Percentiles rank a stretch among this genome's conserved stretches.
Conservation (phyloP, 35 echinoderm and acorn worm genomes). For the Chiridota heheva region DNA sequence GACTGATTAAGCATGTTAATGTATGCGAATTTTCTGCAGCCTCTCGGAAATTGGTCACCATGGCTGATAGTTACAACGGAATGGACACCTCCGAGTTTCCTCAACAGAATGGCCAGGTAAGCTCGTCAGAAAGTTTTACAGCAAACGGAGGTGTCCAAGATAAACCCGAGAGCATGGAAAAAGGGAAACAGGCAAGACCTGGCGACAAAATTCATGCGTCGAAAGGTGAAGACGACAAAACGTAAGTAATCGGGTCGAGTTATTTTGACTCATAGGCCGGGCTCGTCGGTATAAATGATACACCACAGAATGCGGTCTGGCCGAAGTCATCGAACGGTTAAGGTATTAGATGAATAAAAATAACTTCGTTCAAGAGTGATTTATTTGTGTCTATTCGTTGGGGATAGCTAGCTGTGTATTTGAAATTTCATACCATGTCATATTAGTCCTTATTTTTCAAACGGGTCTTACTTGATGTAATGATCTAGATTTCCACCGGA, state of each 20-base stretch:
- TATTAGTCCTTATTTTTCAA: too few relatives aligned
- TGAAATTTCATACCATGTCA: too few relatives aligned
- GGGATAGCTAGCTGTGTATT: too few relatives aligned
- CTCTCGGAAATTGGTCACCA: conserved; percentile 56
- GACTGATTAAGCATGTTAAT: too few relatives aligned
- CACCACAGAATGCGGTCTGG: conserved; percentile 16
- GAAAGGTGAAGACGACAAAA: conserved; percentile 44
- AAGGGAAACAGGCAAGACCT: conserved; percentile 33
- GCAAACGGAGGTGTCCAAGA: conserved; percentile 44
- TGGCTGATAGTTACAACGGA: conserved; percentile 48
- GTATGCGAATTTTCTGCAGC: too few relatives aligned
- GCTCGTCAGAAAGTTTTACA: conserved; percentile 33
- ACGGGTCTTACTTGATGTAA: too few relatives aligned
- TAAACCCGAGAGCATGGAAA: conserved; percentile 36
- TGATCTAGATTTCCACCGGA: too few relatives aligned
- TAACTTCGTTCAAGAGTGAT: background rate
- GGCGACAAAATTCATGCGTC: conserved; percentile 54
- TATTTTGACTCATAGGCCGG: conserved; percentile 30
- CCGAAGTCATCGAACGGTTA: background rate
- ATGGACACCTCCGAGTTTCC: conserved; percentile 44
- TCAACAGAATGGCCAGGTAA: conserved; percentile 48
- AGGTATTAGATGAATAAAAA: background rate
- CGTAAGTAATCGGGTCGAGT: conserved; percentile 23
- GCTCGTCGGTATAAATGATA: conserved; percentile 18
- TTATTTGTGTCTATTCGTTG: too few relatives aligned